Evolutionary conservation across 2,797 vertebrate genomes (phyloP), one percentile per base, ranked within the genome.

Genomic region (Galagoides demidoff): DNA sequence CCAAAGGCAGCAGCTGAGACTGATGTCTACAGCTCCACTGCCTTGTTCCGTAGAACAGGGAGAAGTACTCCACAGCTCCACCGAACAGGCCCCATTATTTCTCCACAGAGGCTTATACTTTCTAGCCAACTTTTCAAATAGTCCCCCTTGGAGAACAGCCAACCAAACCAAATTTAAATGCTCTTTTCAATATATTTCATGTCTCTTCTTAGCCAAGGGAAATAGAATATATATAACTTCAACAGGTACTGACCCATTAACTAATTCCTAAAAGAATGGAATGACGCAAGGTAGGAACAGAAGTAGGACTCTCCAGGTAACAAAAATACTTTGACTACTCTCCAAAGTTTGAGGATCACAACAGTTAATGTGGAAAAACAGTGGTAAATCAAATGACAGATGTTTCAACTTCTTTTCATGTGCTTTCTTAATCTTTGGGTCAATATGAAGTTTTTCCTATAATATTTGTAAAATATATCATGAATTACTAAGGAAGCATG

Each of bases 161-260:
- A 97, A 96, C 23, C 92, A 97, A 95, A 95, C 3, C 7, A 74
- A 96, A 96, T 94, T 85, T 90, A 96, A 97, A 90, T 5, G 49
- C 1, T 76, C 90, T 97, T 97, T 92, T 55, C 85, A 95, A 96
- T 59, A 23, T 93, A 95, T 89, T 31, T 94, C 57, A 95, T 94
- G 61, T 73, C 73, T 37, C 37, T 79, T 45, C 14, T 37, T 23
- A n/a, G 81, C 77, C 74, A 97, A 94, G 84, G 73, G 55, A 95
- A 96, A 94, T 52, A 78, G 22, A 93, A 88, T 39, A 45, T 71
- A 93, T 64, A 76, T 85, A 87, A 92, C 81, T 91, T 78, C 90
- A 95, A 59, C 71, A 96, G 96, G 74, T 10, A 93, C 55, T 73
- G 37, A 95, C 78, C 90, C 83, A 96, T 88, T 96, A 70, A n/a